Evolutionary conservation across 2,888 invertebrate species (phyloP), one percentile per base, ranked within the genome.

Genomic region (Cryptophagus acutangulus): DNA sequence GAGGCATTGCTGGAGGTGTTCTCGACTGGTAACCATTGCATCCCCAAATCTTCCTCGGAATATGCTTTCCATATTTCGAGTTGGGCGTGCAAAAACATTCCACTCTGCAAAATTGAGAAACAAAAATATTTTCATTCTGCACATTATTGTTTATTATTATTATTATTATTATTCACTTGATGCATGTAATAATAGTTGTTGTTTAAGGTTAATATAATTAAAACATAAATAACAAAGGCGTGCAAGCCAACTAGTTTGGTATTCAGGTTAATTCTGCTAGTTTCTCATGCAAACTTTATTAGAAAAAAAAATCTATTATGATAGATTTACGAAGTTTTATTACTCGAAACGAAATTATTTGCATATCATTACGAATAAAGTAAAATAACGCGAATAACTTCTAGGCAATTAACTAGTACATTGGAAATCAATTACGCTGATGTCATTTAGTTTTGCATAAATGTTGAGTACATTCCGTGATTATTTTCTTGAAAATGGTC

Each of bases 61-160:
- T 87, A 87, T 43, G 86, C 86, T 69, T 88, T 89, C 91, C 92
- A 93, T 56, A 93, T 87, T 69, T 92, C 91, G 61, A 93, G 71
- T 63, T 90, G 89, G 16, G 91, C 90, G 68, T 85, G 84, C 49
- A n/a, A n/a, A n/a, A 93, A 69, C 65, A 86, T 84, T 33, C 91
- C 91, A 61, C 84, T 82, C 89, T 89, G 72, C 20, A 20, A 20
- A 20, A 6, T 20, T 6, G 5, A 9, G 20, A 20, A 20, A 20
- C 9, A 20, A 20, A 20, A 6, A 20, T 6, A 20, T 6, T 20
- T 6, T 20, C 9, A 20, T 26, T 12, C 12, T 26, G 26, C 26
- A 26, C 3, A 26, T 12, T 6, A 26, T 26, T 26, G n/a, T 4
- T 26, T 26, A 26, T 6, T 26, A 8, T 12, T 12, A 26, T 26